These are phyloP conservation scores for Anguilla rostrata DNA, from an alignment of 2,113 vertebrate species.

Conservation along the genomic window DNA sequence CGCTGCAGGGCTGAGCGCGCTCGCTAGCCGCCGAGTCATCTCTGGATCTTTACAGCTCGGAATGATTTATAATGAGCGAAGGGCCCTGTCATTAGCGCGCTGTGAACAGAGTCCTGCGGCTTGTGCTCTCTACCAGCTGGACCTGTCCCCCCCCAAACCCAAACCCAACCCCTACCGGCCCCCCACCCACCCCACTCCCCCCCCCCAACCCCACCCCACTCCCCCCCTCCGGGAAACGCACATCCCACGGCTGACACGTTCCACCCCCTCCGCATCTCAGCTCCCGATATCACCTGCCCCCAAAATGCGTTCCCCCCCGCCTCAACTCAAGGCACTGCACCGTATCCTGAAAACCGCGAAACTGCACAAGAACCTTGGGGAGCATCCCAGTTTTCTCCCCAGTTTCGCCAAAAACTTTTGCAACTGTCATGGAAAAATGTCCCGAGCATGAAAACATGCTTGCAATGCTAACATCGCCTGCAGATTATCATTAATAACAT, in stretches of 20 bases:
- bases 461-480: no score
- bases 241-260: constrained; percentile 36
- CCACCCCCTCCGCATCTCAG: constrained; percentile 1
- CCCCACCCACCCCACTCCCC: no score
- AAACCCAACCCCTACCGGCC: no score
- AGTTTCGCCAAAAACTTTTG: no score
- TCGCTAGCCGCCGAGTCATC: neutral
- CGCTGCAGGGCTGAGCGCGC: constrained; percentile 26
- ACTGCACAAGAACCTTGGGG: no score
- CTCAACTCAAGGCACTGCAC: no score
- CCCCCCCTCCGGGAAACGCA: constrained; percentile 27
- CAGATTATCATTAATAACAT: no score
- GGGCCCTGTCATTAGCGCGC: constrained; percentile 65
- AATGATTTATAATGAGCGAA: constrained; percentile 71
- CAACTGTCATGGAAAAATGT: no score
- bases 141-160: constrained; percentile 15
- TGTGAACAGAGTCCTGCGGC: constrained; percentile 48
- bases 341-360: neutral
- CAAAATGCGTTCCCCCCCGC: neutral
- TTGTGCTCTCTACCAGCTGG: constrained; percentile 42
- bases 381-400: no score
- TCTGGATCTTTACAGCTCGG: constrained; percentile 54
- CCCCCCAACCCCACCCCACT: no score
- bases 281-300: neutral
- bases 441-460: no score